These are phyloP conservation scores for Sarcophaga carnaria DNA, from an alignment of 2,888 invertebrate species.

Conservation along the genomic window DNA sequence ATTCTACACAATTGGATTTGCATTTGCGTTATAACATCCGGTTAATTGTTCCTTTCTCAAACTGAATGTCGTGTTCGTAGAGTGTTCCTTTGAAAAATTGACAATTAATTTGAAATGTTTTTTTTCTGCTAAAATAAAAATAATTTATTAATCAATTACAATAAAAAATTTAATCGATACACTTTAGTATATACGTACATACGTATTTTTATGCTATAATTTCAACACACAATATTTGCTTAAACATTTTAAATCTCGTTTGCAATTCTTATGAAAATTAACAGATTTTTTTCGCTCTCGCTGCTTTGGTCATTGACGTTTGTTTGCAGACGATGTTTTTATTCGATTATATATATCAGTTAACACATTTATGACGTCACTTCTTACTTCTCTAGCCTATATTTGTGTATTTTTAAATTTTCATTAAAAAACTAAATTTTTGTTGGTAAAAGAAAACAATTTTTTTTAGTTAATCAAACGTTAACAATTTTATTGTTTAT, in stretches of 20 bases:
- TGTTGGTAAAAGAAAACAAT: background rate
- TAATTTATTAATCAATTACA: too few species aligned
- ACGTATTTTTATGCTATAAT: too few species aligned
- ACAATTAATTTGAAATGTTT: too few species aligned
- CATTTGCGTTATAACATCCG: too few species aligned
- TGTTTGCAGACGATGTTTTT: constrained; percentile 15
- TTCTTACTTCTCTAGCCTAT: background rate
- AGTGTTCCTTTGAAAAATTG: too few species aligned
- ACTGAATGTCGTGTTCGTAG: too few species aligned
- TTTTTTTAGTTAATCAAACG: background rate
- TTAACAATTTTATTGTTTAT: background rate
- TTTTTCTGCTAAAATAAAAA: too few species aligned
- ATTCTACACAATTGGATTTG: too few species aligned
- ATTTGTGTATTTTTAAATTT: background rate
- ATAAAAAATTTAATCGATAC: too few species aligned
- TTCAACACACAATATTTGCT: background rate
- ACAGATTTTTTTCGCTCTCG: background rate
- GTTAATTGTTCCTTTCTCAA: too few species aligned
- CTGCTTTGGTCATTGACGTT: constrained; percentile 13
- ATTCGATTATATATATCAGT: background rate
- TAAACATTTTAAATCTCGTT: background rate
- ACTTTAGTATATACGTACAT: too few species aligned
- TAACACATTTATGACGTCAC: constrained; percentile 29
- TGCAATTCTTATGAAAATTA: constrained; percentile 13
- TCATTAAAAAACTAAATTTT: background rate